Conservation (phyloP, 2,888 invertebrate species). For the Danaus chrysippus region DNA sequence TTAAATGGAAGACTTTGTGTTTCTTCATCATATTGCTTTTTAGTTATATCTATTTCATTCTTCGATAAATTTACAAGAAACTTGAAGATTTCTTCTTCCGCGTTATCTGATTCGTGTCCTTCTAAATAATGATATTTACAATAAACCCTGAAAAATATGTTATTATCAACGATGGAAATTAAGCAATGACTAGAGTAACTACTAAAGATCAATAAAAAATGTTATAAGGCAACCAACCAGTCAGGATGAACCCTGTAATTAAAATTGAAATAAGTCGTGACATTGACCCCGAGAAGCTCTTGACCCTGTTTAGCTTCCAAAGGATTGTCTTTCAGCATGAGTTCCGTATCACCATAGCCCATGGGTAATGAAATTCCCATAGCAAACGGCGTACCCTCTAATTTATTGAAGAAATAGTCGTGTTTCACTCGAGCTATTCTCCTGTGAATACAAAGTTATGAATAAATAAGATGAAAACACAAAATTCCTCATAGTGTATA, state of each 20-base stretch:
- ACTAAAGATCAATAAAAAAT: not conserved
- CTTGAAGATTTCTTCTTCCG: slow-evolving; percentile 86
- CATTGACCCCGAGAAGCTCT: slow-evolving; percentile 82
- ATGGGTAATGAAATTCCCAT: slow-evolving; percentile 91
- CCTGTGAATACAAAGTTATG: slow-evolving; percentile 42
- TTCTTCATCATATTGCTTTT: slow-evolving; percentile 60
- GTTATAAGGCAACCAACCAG: slow-evolving; percentile 75
- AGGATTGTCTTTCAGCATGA: slow-evolving; percentile 88
- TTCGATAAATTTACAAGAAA: slow-evolving; percentile 84
- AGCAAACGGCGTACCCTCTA: slow-evolving; percentile 92
- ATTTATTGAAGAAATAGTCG: slow-evolving; percentile 89
- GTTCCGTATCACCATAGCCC: slow-evolving; percentile 87
- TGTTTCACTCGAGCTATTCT: slow-evolving; percentile 88
- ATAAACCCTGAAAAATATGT: slow-evolving; percentile 82
- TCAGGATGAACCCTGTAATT: slow-evolving; percentile 91
- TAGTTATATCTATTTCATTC: slow-evolving; percentile 64
- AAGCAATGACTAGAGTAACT: not conserved
- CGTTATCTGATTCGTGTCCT: slow-evolving; percentile 85
- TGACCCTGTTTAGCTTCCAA: slow-evolving; percentile 82
- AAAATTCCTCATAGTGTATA: not conserved
- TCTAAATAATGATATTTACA: slow-evolving; percentile 92
- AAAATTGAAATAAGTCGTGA: slow-evolving; percentile 86
- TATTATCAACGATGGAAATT: not conserved
- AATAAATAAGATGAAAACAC: not conserved
- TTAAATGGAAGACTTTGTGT: slow-evolving; percentile 44